phyloP scores from a whole-genome alignment of 2,888 invertebrate genomes.

The Sisyra nigra region DNA sequence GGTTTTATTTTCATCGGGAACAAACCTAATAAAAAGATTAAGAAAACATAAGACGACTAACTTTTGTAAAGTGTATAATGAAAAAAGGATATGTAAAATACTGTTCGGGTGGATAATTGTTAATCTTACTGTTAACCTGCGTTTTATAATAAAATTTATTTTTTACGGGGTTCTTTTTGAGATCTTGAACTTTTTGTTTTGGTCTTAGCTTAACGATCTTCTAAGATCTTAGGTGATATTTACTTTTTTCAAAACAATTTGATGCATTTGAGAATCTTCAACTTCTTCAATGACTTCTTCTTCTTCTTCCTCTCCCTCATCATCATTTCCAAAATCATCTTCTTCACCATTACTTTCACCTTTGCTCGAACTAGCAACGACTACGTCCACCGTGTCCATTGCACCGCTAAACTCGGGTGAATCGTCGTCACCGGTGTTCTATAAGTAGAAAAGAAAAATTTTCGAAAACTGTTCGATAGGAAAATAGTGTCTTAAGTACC shows the following conservation, averaged over 20 bases:
- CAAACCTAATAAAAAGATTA: too few relatives aligned
- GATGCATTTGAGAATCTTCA: constrained; percentile 9
- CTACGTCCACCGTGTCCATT: constrained; percentile 10
- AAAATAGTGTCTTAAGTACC: too few relatives aligned
- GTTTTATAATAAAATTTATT: too few relatives aligned
- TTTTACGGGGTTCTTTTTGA: too few relatives aligned
- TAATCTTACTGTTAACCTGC: too few relatives aligned
- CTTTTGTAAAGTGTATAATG: too few relatives aligned
- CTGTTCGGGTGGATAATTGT: too few relatives aligned
- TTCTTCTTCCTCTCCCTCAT: constrained; percentile 10
- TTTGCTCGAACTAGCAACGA: constrained; percentile 12
- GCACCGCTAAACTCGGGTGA: constrained; percentile 1
- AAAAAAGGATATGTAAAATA: too few relatives aligned
- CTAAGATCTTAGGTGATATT: neutral
- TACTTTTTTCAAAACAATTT: constrained; percentile 11
- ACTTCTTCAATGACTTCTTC: constrained; percentile 8
- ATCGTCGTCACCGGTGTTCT: constrained; percentile 10
- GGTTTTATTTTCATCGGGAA: too few relatives aligned
- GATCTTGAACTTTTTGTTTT: too few relatives aligned
- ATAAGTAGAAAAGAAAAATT: constrained; percentile 2
- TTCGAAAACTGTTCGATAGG: neutral
- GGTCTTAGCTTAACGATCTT: too few relatives aligned
- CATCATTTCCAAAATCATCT: constrained; percentile 8
- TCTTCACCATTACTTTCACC: constrained; percentile 12
- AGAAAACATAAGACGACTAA: too few relatives aligned